These are phyloP conservation scores for Amblyornis subalaris DNA, from an alignment of 2,113 vertebrate genomes.

Conservation along the genomic window DNA sequence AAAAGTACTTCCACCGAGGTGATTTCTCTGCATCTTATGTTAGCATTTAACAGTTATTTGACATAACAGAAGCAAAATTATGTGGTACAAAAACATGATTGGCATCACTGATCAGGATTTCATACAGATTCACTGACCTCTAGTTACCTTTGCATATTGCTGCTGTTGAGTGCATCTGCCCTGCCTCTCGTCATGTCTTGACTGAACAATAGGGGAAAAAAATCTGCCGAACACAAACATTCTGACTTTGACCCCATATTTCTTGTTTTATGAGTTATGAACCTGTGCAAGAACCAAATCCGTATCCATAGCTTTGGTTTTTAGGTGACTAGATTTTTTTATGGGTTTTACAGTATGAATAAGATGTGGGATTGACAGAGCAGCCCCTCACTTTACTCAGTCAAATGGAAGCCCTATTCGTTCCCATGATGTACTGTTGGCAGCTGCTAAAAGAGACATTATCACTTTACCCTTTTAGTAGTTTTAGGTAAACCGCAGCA, in stretches of 20 bases:
- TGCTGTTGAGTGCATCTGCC: neutral
- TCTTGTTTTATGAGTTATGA: neutral
- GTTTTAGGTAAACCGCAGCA: neutral
- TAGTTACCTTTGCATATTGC: neutral
- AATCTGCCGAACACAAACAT: accelerated
- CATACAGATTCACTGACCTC: neutral
- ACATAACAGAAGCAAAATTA: neutral
- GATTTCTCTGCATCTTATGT: neutral
- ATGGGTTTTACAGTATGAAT: neutral
- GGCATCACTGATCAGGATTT: neutral
- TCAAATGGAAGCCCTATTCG: neutral
- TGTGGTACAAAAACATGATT: neutral
- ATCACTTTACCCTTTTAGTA: constrained; percentile 13
- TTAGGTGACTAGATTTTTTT: neutral
- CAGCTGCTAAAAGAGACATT: constrained; percentile 34
- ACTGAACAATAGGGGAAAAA: neutral
- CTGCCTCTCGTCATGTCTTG: neutral
- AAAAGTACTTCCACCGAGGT: neutral
- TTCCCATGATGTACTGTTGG: neutral
- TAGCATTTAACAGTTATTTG: neutral
- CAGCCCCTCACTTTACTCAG: neutral
- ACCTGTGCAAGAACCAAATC: neutral
- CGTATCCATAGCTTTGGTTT: neutral
- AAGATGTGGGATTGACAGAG: neutral
- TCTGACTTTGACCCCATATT: neutral